A percentile compares a stretch with the other conserved stretches of the same genome.
Conservation (phyloP, 2,888 invertebrate species). For the Acleris holmiana region DNA sequence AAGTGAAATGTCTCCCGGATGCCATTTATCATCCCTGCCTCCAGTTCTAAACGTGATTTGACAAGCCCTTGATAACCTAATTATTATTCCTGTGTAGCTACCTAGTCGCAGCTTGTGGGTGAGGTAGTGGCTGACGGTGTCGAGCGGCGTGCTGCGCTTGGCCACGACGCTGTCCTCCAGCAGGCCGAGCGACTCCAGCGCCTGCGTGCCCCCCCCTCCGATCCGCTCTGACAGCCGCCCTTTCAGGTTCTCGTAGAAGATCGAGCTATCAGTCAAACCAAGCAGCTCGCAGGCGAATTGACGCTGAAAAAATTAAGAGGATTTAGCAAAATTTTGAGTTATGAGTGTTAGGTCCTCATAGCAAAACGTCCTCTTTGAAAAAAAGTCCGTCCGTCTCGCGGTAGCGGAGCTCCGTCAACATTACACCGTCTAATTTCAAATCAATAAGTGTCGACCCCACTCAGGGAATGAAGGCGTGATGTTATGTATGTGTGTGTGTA, state of each 20-base stretch:
- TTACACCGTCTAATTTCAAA: too few species aligned
- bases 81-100: conserved; percentile 53
- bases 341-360: too few species aligned
- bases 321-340: not conserved
- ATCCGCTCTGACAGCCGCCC: conserved; percentile 92
- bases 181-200: conserved; percentile 95
- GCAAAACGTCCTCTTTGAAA: too few species aligned
- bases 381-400: too few species aligned
- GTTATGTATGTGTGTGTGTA: too few species aligned
- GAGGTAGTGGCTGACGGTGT: conserved; percentile 95
- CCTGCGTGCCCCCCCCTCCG: conserved; percentile 87
- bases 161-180: conserved; percentile 92
- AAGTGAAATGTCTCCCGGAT: too few species aligned
- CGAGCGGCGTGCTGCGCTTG: conserved; percentile 94
- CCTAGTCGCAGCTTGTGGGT: conserved; percentile 92
- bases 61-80: too few species aligned
- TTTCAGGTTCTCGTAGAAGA: conserved; percentile 96
- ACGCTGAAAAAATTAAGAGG: conserved; percentile 81
- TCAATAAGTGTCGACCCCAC: too few species aligned
- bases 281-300: conserved; percentile 93
- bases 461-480: too few species aligned
- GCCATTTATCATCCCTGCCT: too few species aligned
- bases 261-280: conserved; percentile 92
- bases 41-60: too few species aligned
- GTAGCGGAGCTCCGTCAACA: too few species aligned